Conservation (phyloP, 1,140 invertebrate genomes). For the Drosophila cardini region DNA sequence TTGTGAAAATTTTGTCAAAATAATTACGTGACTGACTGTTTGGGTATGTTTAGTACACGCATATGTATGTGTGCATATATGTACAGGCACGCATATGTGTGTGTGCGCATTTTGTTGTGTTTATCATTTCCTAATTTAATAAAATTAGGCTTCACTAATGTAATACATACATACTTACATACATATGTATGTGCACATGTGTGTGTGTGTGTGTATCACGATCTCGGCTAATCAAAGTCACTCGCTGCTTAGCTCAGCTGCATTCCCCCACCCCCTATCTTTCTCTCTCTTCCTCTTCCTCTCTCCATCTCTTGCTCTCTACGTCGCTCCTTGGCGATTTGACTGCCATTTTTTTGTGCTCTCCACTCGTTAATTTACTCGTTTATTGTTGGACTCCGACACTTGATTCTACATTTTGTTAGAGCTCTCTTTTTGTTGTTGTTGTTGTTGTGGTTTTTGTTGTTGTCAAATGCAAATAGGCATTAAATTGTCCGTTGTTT, state of each 20-base stretch:
- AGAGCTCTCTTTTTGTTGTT: slow-evolving; percentile 8
- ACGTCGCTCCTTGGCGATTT: not conserved
- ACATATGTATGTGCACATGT: slow-evolving; percentile 29
- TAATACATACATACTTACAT: slow-evolving; percentile 36
- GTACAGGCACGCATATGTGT: too few relatives aligned
- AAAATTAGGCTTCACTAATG: slow-evolving; percentile 17
- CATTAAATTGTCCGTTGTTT: slow-evolving; percentile 78
- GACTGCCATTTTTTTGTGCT: slow-evolving; percentile 4
- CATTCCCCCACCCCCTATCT: not conserved
- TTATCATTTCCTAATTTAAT: slow-evolving; percentile 9
- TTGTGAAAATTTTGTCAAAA: not conserved
- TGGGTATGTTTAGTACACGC: not conserved
- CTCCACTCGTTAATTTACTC: slow-evolving; percentile 64
- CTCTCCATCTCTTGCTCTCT: not conserved
- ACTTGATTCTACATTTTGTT: slow-evolving; percentile 73
- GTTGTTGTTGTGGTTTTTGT: slow-evolving; percentile 32
- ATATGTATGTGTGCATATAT: not conserved
- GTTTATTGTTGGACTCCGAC: slow-evolving; percentile 62
- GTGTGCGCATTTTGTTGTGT: not conserved
- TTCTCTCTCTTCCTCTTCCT: not conserved
- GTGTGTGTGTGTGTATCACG: slow-evolving; percentile 13
- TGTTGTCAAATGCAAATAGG: slow-evolving; percentile 75
- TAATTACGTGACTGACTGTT: not conserved
- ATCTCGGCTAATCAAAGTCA: slow-evolving; percentile 63
- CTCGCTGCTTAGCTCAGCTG: slow-evolving; percentile 18